phyloP scores from a whole-genome alignment of 2,113 vertebrate genomes.

The Leptocoma aspasia region DNA sequence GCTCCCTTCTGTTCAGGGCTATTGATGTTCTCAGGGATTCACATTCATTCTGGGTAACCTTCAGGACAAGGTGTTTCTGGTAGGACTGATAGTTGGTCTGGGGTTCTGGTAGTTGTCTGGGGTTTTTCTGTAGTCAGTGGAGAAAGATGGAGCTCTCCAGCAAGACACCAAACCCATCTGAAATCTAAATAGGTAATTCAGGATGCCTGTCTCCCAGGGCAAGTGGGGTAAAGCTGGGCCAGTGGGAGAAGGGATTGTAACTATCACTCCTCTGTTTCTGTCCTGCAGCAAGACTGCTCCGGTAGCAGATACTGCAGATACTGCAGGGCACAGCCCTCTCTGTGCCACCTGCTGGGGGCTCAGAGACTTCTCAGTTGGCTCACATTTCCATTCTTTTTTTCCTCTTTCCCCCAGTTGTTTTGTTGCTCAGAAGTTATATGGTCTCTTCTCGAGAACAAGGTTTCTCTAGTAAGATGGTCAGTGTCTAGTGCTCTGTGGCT shows the following conservation, averaged over 20 bases:
- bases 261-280: neutral
- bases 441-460: neutral
- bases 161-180: neutral
- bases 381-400: rapidly evolving
- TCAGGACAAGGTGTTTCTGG: neutral
- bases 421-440: neutral
- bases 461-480: neutral
- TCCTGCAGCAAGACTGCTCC: neutral
- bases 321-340: too few species aligned
- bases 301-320: neutral
- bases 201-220: neutral
- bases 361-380: neutral
- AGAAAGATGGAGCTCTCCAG: neutral
- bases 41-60: neutral
- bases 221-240: neutral
- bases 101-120: neutral
- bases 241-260: neutral
- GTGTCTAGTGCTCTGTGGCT: neutral
- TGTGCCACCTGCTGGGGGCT: neutral
- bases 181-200: neutral
- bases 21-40: neutral
- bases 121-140: neutral
- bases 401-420: neutral
- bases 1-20: neutral
- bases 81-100: neutral